Base-by-base conservation (phyloP, 2,797 vertebrate genomes). In the Chaunax sp. region DNA sequence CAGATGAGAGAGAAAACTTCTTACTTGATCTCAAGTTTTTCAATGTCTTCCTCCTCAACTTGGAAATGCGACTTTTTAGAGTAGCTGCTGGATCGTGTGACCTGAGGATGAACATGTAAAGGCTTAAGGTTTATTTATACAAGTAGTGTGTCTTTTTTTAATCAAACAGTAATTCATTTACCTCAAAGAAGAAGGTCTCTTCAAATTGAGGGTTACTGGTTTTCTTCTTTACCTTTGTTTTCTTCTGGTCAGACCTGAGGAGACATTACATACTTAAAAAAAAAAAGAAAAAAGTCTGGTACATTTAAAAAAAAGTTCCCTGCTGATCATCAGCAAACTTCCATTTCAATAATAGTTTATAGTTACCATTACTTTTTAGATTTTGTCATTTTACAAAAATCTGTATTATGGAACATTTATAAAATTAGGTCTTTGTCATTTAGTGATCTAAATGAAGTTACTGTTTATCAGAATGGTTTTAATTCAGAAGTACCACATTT, bases 141-240 rank as follows among this genome's bases (percentile, higher is more conserved):
- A 63, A 51, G 45, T 8, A 18, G 19, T 16, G 47, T 15, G 3
- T 5, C 8, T 19, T 28, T 40, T 1, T 13, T 16, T 5, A 19
- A 15, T 40, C 11, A 4, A 15, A 14, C 3, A 15, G 38, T 14
- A 4, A 19, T 50, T 5, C 41, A 51, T 47, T 90, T 94, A 97
- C 97, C 96, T 99, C 97, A 92, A 99, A 99, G 89, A 94, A 95
- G 93, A 99, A 97, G 1, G 94, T 96, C 92, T 99, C 98, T 16
- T 98, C 98, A 89, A 99, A 99, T 72, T 96, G 95, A 25, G 97
- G 98, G 81, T 98, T 96, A 90, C 97, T 99, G 75, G 97, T 99
- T 96, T 99, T 99, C 96, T 99, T 99, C 94, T 99, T 99, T 77
- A 99, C 97, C 91, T 99, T 99, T 18, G 97, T 99, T 94, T 97